phyloP scores from a whole-genome alignment of 2,888 invertebrate species.

The Iselma pallidipennis region DNA sequence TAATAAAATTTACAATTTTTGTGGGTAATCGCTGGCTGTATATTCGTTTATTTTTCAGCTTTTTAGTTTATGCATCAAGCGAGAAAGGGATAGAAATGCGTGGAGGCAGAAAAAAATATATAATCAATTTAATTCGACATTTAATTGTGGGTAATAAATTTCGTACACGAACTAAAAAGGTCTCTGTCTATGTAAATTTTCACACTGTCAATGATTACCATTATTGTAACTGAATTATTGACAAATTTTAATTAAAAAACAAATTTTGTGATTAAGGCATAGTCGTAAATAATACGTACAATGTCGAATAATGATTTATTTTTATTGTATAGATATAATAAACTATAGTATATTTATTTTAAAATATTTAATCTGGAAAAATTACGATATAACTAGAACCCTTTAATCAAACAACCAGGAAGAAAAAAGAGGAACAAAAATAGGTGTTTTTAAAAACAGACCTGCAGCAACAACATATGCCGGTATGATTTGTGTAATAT shows the following conservation, averaged over 20 bases:
- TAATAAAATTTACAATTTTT: constrained; percentile 6
- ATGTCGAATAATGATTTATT: neutral
- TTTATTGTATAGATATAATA: neutral
- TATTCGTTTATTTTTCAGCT: no score
- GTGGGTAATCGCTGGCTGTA: no score
- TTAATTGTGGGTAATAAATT: constrained; percentile 15
- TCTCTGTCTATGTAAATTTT: constrained; percentile 22
- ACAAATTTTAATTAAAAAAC: constrained; percentile 28
- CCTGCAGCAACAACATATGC: constrained; percentile 15
- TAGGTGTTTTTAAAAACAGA: neutral
- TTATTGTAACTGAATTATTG: constrained; percentile 27
- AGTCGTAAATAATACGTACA: constrained; percentile 16
- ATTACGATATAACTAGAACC: neutral
- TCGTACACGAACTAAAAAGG: neutral
- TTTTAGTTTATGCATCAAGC: no score
- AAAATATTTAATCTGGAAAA: neutral
- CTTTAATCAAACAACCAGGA: neutral
- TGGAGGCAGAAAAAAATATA: neutral
- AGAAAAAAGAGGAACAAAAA: neutral
- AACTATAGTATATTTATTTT: neutral
- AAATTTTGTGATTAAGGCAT: constrained; percentile 21
- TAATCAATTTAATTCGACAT: constrained; percentile 9
- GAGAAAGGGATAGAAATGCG: neutral
- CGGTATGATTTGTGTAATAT: constrained; percentile 2
- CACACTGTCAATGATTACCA: constrained; percentile 24